Evolutionary conservation across 2,888 invertebrate genomes (phyloP).

Genomic region (Folsomia manolachei): DNA sequence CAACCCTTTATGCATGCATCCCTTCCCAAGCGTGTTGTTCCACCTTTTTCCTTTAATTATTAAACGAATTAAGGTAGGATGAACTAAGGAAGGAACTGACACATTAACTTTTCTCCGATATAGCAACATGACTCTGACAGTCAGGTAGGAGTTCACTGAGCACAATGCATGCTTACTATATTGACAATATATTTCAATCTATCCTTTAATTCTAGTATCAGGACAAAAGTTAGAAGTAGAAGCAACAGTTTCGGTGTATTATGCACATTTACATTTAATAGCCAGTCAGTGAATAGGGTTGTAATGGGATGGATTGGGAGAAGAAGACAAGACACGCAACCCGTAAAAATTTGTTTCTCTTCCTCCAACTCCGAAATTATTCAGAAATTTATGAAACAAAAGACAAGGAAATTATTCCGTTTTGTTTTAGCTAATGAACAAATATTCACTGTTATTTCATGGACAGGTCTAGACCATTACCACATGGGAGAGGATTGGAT

Average conservation of each 20-base stretch:
- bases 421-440: slow-evolving; percentile 10
- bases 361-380: not conserved
- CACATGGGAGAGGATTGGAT: not conserved
- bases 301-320: not conserved
- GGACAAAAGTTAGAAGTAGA: not conserved
- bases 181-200: not conserved
- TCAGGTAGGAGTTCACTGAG: no score
- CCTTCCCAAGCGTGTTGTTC: not conserved
- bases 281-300: not conserved
- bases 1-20: no score
- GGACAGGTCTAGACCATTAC: not conserved
- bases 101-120: not conserved
- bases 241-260: not conserved
- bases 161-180: not conserved
- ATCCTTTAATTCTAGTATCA: no score
- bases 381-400: slow-evolving; percentile 8
- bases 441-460: not conserved
- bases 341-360: slow-evolving; percentile 12
- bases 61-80: not conserved
- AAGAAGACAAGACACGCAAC: slow-evolving; percentile 17
- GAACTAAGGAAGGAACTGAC: slow-evolving; percentile 4
- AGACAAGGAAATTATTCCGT: slow-evolving; percentile 9
- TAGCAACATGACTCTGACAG: no score
- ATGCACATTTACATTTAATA: not conserved
- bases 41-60: slow-evolving; percentile 3